Evolutionary conservation across 2,797 vertebrate species (phyloP).

Genomic region (Loris lydekkerianus): DNA sequence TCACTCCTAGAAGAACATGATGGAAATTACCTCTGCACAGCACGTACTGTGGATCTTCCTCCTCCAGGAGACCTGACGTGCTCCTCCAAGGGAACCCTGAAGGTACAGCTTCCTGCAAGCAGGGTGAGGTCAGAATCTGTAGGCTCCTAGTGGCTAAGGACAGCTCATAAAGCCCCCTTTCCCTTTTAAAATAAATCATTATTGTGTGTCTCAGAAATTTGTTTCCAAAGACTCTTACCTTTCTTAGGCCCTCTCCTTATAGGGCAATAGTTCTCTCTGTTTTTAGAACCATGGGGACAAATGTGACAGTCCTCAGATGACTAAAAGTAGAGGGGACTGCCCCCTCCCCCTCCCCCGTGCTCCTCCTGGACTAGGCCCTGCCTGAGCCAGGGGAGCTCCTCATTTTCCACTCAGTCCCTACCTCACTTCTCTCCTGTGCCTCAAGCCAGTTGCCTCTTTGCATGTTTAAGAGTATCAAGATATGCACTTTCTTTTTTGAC

Average conservation of each 20-base stretch:
- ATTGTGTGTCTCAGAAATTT: slow-evolving; percentile 21
- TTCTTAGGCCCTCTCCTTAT: background rate
- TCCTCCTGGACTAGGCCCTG: background rate
- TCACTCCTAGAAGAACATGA: background rate
- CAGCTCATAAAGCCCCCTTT: background rate
- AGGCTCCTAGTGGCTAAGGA: background rate
- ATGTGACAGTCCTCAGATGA: background rate
- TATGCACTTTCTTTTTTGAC: background rate
- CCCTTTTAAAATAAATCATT: background rate
- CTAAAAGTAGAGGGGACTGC: too few species aligned
- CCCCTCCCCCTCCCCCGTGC: background rate
- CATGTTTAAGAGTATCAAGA: background rate
- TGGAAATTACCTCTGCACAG: background rate
- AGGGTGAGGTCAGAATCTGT: background rate
- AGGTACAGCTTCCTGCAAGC: too few species aligned
- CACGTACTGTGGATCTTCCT: background rate
- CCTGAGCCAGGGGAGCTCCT: background rate
- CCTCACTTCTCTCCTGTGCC: background rate
- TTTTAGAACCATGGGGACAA: background rate
- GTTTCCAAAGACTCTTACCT: background rate
- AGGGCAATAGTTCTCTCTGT: background rate
- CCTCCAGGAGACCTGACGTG: background rate
- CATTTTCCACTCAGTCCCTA: background rate
- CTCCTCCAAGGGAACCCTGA: background rate
- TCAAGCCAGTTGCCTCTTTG: background rate